Conservation (phyloP, 2,797 vertebrate genomes). For the Coracias cyanogaster region DNA sequence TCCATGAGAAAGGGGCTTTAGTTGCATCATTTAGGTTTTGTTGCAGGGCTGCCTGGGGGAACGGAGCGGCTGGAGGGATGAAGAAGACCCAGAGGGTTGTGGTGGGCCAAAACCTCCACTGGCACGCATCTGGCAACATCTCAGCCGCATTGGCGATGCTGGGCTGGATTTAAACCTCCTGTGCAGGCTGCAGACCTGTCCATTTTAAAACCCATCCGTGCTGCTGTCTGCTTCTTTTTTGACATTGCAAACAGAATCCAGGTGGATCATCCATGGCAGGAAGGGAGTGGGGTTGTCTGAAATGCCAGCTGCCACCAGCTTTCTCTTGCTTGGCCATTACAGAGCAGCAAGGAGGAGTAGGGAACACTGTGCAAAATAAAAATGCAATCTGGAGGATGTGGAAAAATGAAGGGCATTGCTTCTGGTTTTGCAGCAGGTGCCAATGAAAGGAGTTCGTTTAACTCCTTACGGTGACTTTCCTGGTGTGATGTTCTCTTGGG, state of each 20-base stretch:
- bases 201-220: background rate
- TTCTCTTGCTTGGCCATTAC: accelerated
- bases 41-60: background rate
- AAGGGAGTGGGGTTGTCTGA: background rate
- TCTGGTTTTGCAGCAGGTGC: background rate
- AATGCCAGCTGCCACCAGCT: background rate
- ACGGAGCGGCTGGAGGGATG: background rate
- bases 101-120: background rate
- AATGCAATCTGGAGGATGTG: background rate
- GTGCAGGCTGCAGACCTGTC: background rate
- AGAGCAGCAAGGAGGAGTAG: background rate
- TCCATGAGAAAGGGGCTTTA: background rate
- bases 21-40: background rate
- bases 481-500: background rate
- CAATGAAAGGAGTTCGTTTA: background rate
- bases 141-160: accelerated
- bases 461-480: background rate
- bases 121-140: accelerated
- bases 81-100: background rate
- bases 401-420: background rate
- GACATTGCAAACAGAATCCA: background rate
- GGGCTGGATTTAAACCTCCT: background rate
- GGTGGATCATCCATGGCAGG: background rate
- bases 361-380: background rate
- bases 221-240: background rate